A percentile compares a stretch with the other conserved stretches of the same genome.
Evolutionary conservation across 2,113 vertebrate species (phyloP).

Genomic region (Eulacestoma nigropectus): DNA sequence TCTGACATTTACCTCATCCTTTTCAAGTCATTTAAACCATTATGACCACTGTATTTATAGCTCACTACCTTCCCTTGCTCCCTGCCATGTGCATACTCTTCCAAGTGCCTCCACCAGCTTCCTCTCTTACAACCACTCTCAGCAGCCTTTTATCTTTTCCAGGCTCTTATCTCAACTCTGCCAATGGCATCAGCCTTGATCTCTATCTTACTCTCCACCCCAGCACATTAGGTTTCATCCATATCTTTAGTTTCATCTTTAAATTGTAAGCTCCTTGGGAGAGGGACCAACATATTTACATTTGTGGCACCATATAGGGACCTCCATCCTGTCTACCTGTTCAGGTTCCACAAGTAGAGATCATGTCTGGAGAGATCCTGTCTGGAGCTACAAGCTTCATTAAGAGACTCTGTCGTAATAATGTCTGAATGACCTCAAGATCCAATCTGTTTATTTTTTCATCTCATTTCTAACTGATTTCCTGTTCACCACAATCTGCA

Average conservation of each 20-base stretch:
- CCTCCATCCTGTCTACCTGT: neutral
- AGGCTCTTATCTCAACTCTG: conserved; percentile 4
- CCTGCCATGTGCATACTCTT: neutral
- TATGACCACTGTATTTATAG: conserved; percentile 19
- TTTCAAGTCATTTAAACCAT: conserved; percentile 45
- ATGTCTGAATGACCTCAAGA: neutral
- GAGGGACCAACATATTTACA: neutral
- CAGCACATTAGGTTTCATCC: conserved; percentile 29
- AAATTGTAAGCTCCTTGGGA: neutral
- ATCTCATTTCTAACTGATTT: neutral
- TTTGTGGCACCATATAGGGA: neutral
- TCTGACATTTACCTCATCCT: conserved; percentile 49
- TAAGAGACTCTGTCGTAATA: neutral
- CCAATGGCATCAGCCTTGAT: conserved; percentile 30
- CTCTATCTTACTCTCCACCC: neutral
- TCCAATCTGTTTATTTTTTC: neutral
- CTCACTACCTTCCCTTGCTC: neutral
- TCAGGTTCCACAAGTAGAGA: neutral
- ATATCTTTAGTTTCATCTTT: conserved; percentile 3
- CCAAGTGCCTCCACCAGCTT: neutral
- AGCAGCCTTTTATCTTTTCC: neutral
- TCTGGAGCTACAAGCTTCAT: neutral
- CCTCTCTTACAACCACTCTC: neutral
- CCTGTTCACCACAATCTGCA: neutral
- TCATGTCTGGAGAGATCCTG: neutral